Percentiles rank a stretch among this genome's conserved stretches.
phyloP scores from a whole-genome alignment of 1,140 invertebrate species.

The Metaphire vulgaris region DNA sequence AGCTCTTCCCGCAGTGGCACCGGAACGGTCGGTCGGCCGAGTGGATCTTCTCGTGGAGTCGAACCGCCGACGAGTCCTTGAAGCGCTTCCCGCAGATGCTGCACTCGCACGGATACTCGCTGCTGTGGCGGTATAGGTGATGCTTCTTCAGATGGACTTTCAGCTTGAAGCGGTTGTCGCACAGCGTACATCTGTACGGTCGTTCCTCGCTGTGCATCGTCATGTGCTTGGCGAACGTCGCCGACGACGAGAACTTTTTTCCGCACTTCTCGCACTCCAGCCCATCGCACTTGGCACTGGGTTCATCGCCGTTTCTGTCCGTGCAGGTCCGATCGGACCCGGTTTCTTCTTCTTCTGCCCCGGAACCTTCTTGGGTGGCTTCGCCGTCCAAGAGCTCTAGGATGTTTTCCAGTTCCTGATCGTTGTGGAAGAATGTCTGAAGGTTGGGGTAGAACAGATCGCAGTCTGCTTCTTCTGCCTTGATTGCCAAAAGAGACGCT shows the following conservation, averaged over 20 bases:
- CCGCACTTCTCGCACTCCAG: constrained; percentile 19
- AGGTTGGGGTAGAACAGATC: background rate
- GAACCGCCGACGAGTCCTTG: constrained; percentile 30
- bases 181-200: constrained; percentile 24
- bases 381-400: background rate
- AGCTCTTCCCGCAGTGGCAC: constrained; percentile 29
- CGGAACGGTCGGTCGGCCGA: constrained; percentile 27
- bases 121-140: constrained; percentile 26
- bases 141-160: constrained; percentile 32
- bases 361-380: background rate
- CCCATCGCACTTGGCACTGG: background rate
- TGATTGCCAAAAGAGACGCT: background rate
- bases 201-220: constrained; percentile 14
- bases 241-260: constrained; percentile 14
- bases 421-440: background rate
- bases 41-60: constrained; percentile 29
- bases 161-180: constrained; percentile 29
- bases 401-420: background rate
- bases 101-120: constrained; percentile 30
- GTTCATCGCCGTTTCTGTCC: too few relatives aligned
- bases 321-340: background rate
- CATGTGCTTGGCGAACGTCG: constrained; percentile 22
- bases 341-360: background rate
- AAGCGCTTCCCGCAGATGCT: constrained; percentile 32
- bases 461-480: background rate